A percentile compares a stretch with the other conserved stretches of the same genome.
Evolutionary conservation across 1,140 invertebrate genomes (phyloP).

Genomic region (Ostrea edulis): DNA sequence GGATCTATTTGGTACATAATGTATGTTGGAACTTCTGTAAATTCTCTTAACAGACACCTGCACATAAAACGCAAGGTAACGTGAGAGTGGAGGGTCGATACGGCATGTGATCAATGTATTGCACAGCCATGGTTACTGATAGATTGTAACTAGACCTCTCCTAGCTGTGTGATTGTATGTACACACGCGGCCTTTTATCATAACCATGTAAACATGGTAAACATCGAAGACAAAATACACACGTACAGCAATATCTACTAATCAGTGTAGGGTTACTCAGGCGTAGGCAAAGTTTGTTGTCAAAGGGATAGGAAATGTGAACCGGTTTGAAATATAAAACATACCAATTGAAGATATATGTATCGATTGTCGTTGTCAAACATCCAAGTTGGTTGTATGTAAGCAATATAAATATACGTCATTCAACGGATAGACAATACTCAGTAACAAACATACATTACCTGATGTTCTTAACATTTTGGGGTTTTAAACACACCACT

Average conservation of each 20-base stretch:
- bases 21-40: too few relatives aligned
- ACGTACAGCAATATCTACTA: not conserved
- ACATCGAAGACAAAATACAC: not conserved
- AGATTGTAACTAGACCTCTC: not conserved
- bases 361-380: conserved; percentile 1
- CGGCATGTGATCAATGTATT: not conserved
- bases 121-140: not conserved
- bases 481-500: too few relatives aligned
- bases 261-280: not conserved
- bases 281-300: not conserved
- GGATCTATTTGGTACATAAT: too few relatives aligned
- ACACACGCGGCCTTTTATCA: not conserved
- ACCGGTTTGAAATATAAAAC: not conserved
- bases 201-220: not conserved
- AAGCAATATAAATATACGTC: too few relatives aligned
- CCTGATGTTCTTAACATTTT: too few relatives aligned
- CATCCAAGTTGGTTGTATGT: not conserved
- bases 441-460: too few relatives aligned
- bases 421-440: too few relatives aligned
- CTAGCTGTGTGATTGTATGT: not conserved
- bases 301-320: not conserved
- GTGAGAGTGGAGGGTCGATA: not conserved
- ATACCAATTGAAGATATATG: not conserved
- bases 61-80: too few relatives aligned
- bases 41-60: too few relatives aligned